These are phyloP conservation scores for Corythaeola cristata DNA, from an alignment of 2,113 vertebrate genomes.

Conservation along the genomic window DNA sequence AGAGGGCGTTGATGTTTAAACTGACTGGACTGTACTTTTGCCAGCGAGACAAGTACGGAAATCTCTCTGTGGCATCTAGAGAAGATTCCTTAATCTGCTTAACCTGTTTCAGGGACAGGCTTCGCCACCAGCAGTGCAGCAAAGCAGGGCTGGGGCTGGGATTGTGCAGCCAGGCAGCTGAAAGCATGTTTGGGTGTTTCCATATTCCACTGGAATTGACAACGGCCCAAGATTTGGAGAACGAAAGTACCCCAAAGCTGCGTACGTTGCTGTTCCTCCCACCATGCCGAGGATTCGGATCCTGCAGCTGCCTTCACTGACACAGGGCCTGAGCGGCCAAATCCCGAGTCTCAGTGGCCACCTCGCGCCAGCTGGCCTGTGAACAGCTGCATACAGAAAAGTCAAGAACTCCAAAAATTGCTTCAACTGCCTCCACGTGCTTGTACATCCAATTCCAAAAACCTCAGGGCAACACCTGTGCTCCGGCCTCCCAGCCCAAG, in stretches of 20 bases:
- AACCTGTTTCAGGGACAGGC: not conserved
- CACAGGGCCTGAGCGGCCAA: accelerated
- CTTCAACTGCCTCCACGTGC: not conserved
- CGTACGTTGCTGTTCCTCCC: not conserved
- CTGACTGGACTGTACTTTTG: not conserved
- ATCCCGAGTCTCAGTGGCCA: not conserved
- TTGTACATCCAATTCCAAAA: not conserved
- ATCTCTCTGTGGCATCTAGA: not conserved
- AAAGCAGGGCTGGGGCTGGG: not conserved
- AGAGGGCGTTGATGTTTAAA: not conserved
- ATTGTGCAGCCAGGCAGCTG: not conserved
- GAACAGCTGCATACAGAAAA: not conserved
- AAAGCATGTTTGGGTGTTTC: not conserved
- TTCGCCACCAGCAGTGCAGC: not conserved
- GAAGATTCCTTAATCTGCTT: not conserved
- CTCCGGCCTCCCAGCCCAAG: not conserved
- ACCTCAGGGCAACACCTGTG: not conserved
- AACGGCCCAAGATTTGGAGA: not conserved
- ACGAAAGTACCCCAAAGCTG: not conserved
- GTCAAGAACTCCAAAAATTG: not conserved
- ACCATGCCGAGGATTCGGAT: accelerated
- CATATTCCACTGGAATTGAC: not conserved
- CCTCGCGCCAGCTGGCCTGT: not conserved
- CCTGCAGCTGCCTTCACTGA: not conserved
- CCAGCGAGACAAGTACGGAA: not conserved